Evolutionary conservation across 2,113 vertebrate species (phyloP), one percentile per base, ranked within the genome.

Genomic region (Propithecus coquereli): DNA sequence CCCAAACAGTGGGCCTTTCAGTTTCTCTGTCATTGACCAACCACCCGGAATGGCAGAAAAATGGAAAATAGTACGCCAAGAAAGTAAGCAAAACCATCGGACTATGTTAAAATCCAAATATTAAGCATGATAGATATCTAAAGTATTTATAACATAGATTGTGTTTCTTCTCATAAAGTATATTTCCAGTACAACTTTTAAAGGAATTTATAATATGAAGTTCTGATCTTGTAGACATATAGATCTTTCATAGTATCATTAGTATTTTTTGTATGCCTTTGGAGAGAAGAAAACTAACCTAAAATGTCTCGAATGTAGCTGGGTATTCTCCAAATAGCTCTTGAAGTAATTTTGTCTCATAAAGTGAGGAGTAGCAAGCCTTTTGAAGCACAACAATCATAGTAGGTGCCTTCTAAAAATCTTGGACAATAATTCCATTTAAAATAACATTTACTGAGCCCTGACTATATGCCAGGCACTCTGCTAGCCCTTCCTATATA

Each of bases 1-100:
- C 94, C 99, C 98, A 25, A 98, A 99, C 82, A 98, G 99, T 23
- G 97, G 94, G 16, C 99, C 99, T 0, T 99, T 99, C 97, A 98
- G 97, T 0, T 99, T 99, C 94, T 97, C 40, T 2, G 40, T 99
- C 70, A 54, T 99, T 71, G 98, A 99, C 95, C 57, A 97, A 17
- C 95, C 98, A 18, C 70, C 88, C 14, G 97, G 94, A 7, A 98
- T 91, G 23, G 96, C 98, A 14, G 95, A 98, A 79, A 90, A 98
- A 0, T 99, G 99, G 99, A 98, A 74, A 27, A 98, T 99, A 87
- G 98, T 98, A 71, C 97, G 52, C 50, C 12, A 96, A 59, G 99
- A 99, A 93, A 98, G 99, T 99, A 98, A 98, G 98, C 80, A 95
- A 47, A 59, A 10, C 0, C 37, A 5, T 2, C 65, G 70, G 87